Percentiles rank a stretch among this genome's conserved stretches.
Conservation (phyloP, 2,113 vertebrate genomes). For the Dromas ardeola region DNA sequence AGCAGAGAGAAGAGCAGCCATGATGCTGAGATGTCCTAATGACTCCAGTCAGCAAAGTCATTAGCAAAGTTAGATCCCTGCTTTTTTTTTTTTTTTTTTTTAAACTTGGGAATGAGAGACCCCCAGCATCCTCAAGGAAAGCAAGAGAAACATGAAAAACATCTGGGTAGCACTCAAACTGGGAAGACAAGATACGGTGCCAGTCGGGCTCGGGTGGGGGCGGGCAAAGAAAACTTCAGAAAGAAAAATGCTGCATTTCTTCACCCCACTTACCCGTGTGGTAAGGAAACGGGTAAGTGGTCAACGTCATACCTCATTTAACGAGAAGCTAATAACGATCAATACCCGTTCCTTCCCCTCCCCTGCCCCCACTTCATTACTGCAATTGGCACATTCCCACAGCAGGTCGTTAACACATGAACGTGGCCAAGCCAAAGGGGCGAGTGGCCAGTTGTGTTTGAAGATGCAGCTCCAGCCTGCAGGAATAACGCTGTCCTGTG, state of each 20-base stretch:
- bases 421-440: neutral
- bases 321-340: neutral
- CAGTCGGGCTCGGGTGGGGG: neutral
- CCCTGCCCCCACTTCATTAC: neutral
- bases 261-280: neutral
- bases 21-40: neutral
- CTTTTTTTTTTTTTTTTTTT: neutral
- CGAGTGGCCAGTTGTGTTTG: no score
- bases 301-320: neutral
- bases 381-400: neutral
- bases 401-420: neutral
- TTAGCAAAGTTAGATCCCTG: neutral
- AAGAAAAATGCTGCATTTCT: neutral
- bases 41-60: slow-evolving; percentile 27
- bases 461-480: neutral
- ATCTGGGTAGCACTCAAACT: neutral
- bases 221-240: neutral
- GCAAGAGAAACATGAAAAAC: neutral
- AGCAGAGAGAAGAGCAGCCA: neutral
- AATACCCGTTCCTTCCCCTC: neutral
- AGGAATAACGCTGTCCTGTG: neutral
- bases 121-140: neutral
- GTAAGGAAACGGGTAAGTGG: neutral
- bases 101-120: neutral
- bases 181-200: neutral